A percentile compares a stretch with the other conserved stretches of the same genome.
Conservation (phyloP, 2,797 vertebrate genomes). For the Serranus cabrilla region DNA sequence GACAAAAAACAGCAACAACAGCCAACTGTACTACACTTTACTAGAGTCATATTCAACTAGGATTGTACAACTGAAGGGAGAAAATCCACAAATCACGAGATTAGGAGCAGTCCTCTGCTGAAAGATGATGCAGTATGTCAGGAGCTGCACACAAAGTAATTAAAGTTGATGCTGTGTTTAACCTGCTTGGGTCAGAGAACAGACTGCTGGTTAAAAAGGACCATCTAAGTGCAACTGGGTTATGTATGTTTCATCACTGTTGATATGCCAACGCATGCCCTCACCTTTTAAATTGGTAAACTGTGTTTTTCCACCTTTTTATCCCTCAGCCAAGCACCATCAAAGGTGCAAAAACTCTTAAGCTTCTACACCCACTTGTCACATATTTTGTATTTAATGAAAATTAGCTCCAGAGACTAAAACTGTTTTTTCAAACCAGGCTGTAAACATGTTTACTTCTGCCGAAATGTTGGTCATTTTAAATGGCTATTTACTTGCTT, state of each 20-base stretch:
- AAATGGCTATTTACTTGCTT: too few species aligned
- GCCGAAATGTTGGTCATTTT: too few species aligned
- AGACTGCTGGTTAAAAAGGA: neutral
- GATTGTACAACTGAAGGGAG: constrained; percentile 31
- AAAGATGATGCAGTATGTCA: constrained; percentile 22
- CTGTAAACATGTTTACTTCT: too few species aligned
- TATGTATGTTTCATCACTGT: neutral
- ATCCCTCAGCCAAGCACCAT: neutral
- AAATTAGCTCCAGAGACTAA: too few species aligned
- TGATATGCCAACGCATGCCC: neutral
- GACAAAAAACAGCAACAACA: constrained; percentile 20
- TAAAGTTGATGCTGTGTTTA: constrained; percentile 6
- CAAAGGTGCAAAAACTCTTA: neutral
- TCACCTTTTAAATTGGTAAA: neutral
- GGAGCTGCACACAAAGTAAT: constrained; percentile 4
- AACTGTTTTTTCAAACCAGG: too few species aligned
- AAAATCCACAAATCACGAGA: constrained; percentile 48
- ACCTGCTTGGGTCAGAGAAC: neutral
- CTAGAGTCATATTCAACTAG: constrained; percentile 16
- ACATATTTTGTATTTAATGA: neutral
- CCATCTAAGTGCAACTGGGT: neutral
- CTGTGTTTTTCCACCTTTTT: neutral
- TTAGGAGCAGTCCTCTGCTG: constrained; percentile 22
- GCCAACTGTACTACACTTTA: constrained; percentile 7
- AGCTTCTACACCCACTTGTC: neutral